Evolutionary conservation across 2,888 invertebrate species (phyloP).

Genomic region (Agrochola lychnidis): DNA sequence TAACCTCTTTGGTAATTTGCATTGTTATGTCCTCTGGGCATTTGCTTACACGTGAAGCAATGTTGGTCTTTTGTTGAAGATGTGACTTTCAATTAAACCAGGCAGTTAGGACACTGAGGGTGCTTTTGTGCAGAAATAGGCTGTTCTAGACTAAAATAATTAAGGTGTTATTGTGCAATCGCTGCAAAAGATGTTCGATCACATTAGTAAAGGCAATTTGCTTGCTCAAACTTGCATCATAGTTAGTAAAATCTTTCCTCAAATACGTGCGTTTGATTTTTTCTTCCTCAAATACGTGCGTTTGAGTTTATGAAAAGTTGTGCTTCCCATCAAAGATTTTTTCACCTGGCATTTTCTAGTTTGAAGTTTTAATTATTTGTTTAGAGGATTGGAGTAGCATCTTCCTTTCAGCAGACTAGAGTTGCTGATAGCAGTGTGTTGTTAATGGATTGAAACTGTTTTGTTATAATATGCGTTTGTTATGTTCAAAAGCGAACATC

Average conservation of each 20-base stretch:
- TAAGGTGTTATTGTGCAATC: background rate
- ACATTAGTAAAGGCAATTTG: background rate
- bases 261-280: background rate
- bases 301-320: background rate
- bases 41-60: constrained; percentile 28
- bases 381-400: background rate
- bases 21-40: constrained; percentile 40
- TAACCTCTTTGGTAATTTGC: constrained; percentile 50
- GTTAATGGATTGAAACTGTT: background rate
- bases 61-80: constrained; percentile 30
- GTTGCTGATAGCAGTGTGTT: background rate
- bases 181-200: background rate
- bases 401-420: background rate
- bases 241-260: background rate
- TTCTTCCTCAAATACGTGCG: background rate
- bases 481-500: background rate
- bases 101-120: background rate
- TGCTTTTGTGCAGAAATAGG: background rate
- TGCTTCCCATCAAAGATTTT: background rate
- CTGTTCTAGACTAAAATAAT: background rate
- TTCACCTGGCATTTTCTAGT: background rate
- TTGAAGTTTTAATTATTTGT: background rate
- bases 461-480: background rate
- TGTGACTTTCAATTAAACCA: background rate
- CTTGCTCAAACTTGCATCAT: background rate